These are phyloP conservation scores for Willowsia nigromaculata DNA, from an alignment of 2,888 invertebrate genomes.

Conservation along the genomic window DNA sequence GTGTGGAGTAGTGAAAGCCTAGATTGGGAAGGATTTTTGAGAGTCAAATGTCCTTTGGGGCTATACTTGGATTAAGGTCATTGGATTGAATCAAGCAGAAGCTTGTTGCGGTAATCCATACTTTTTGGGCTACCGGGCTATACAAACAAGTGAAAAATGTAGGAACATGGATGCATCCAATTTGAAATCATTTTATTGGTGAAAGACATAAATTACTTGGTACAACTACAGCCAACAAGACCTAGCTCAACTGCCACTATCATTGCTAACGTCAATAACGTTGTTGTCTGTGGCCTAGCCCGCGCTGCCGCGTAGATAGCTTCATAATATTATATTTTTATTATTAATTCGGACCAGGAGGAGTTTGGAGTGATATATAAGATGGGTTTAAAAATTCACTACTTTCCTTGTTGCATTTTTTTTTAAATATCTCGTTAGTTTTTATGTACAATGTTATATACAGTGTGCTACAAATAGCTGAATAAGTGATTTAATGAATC, in stretches of 20 bases:
- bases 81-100: neutral
- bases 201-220: constrained; percentile 29
- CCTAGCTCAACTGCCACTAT: neutral
- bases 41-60: constrained; percentile 7
- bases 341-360: neutral
- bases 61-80: constrained; percentile 53
- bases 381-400: neutral
- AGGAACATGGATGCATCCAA: constrained; percentile 9
- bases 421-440: neutral
- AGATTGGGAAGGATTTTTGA: neutral
- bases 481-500: neutral
- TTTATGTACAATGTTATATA: neutral
- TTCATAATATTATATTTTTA: neutral
- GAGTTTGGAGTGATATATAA: neutral
- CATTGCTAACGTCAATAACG: neutral
- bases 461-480: neutral
- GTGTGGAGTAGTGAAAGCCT: neutral
- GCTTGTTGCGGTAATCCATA: neutral
- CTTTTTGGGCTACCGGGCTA: neutral
- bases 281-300: constrained; percentile 1
- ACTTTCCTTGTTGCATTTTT: neutral
- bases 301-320: no score
- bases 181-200: constrained; percentile 16
- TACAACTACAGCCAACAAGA: constrained; percentile 15
- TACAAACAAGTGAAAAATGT: neutral